Base-by-base conservation (phyloP, 2,113 vertebrate genomes). In the Mungos mungo region DNA sequence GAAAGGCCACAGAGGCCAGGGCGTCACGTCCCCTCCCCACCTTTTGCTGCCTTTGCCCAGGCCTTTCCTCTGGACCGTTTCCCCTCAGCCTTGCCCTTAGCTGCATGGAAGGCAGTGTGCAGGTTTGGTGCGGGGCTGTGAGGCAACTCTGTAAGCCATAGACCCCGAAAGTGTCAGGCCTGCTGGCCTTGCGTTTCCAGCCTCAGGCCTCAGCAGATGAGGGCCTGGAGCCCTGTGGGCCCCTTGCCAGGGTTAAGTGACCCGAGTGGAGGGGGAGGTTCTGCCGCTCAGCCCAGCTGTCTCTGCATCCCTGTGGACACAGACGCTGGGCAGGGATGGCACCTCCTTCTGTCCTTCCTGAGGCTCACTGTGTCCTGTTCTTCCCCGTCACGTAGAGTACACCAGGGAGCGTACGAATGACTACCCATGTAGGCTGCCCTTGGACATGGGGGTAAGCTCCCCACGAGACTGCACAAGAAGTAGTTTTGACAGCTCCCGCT, bases 201-300 rank as follows among this genome's bases (percentile, higher is more conserved):
- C 97, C 97, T 23, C 68, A 14, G 92, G 95, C 95, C 92, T 92
- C 35, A 45, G 94, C 97, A 96, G 97, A 93, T 95, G 96, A 92
- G 84, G 57, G 95, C 97, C 95, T 77, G 96, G 41, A 90, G 97
- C 92, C 80, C 41, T 63, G 33, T 83, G 7, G 72, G 93, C 95
- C 92, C 63, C 57, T 84, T 97, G 92, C 97, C 96, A 96, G 94
- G 79, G 41, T 60, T 31, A n/a, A 52, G 38, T 33, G 41, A 38
- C 83, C 66, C 6, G 80, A 41, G 82, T 14, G 54, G 87, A 52
- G 65, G 35, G 54, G 63, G 38, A 1, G 54, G 47, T 88, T 80
- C 91, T 19, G 45, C 60, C 0, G 0, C 47, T 68, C 77, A 54
- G 76, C 47, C 89, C 93, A 96, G 90, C 97, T 96, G 97, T 94